A percentile compares a stretch with the other conserved stretches of the same genome.
Conservation (phyloP, 2,797 vertebrate genomes). For the Tokudaia muenninki region DNA sequence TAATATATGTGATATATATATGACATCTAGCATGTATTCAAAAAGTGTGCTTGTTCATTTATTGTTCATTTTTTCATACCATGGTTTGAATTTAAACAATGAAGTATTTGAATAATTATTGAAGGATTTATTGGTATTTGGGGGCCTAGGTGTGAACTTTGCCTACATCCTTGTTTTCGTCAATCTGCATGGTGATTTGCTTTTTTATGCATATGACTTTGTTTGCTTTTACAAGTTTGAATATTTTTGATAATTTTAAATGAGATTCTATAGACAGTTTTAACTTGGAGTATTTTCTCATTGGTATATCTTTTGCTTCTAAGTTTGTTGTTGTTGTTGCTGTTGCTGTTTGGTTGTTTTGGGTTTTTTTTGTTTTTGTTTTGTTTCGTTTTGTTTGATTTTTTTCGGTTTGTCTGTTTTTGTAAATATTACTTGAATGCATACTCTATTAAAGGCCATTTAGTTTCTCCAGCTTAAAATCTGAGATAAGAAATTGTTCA, state of each 20-base stretch:
- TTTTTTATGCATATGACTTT: neutral
- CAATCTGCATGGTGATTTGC: neutral
- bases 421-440: neutral
- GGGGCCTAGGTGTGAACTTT: slow-evolving; percentile 4
- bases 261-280: neutral
- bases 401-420: neutral
- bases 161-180: neutral
- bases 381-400: no score
- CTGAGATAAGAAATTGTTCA: neutral
- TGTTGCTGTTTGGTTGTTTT: neutral
- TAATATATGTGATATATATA: neutral
- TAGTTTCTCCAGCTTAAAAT: neutral
- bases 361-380: no score
- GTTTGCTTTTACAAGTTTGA: neutral
- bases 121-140: neutral
- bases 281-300: neutral
- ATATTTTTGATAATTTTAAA: neutral
- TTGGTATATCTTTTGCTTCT: neutral
- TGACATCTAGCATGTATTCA: neutral
- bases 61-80: neutral
- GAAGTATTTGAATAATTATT: neutral
- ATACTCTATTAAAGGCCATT: neutral
- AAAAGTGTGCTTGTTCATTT: neutral
- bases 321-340: neutral
- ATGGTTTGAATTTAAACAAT: slow-evolving; percentile 37